These are phyloP conservation scores for Sitta europaea DNA, from an alignment of 2,113 vertebrate species.

Conservation along the genomic window DNA sequence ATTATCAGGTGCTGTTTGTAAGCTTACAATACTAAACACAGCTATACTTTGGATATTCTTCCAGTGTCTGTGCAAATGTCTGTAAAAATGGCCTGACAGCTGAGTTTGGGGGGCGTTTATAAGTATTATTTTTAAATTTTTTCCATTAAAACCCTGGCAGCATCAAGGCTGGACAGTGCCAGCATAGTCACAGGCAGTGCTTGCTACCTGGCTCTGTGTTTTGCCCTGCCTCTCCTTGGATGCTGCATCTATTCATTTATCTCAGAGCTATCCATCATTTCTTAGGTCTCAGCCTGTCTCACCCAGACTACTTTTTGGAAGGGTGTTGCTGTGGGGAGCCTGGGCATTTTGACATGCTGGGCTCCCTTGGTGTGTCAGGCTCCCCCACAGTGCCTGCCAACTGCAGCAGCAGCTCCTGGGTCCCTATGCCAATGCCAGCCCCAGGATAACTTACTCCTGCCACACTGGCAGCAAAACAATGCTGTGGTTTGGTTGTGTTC, in stretches of 20 bases:
- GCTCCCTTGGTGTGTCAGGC: neutral
- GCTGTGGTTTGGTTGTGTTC: neutral
- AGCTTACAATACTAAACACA: neutral
- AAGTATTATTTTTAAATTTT: neutral
- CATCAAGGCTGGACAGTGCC: neutral
- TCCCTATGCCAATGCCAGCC: neutral
- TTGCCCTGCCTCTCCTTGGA: neutral
- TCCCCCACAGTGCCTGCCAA: neutral
- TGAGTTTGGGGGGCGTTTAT: neutral
- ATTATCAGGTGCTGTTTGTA: neutral
- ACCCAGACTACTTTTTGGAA: neutral
- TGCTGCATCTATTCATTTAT: neutral
- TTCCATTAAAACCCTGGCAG: neutral
- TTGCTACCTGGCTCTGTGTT: neutral
- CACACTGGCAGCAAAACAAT: neutral
- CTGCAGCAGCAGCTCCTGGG: neutral
- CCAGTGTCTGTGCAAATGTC: neutral
- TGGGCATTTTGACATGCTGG: neutral
- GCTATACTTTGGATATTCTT: neutral
- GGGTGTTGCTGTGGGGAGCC: neutral
- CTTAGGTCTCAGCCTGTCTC: neutral
- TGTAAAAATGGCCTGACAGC: neutral
- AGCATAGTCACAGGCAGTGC: neutral
- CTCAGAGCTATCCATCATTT: neutral
- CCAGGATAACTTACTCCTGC: neutral